Evolutionary conservation across 2,113 vertebrate genomes (phyloP).

Genomic region (Vanacampus margaritifer): DNA sequence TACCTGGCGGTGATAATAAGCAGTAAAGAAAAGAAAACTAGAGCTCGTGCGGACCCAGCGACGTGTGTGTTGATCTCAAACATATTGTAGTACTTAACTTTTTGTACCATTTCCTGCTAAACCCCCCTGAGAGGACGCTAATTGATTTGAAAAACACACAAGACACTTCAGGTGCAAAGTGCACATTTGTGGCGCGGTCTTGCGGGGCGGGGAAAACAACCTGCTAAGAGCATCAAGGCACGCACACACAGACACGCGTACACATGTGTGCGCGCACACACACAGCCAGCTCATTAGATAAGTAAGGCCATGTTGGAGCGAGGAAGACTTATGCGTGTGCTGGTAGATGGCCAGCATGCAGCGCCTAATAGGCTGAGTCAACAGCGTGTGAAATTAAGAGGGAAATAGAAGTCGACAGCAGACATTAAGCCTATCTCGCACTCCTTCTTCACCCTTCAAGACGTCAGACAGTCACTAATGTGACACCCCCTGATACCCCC

Average conservation of each 20-base stretch:
- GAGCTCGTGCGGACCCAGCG: neutral
- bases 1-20: too few species aligned
- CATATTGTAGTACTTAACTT: neutral
- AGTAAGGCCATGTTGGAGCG: slow-evolving; percentile 56
- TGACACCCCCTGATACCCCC: slow-evolving; percentile 34
- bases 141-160: neutral
- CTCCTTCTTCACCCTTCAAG: slow-evolving; percentile 56
- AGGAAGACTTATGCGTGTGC: slow-evolving; percentile 57
- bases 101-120: neutral
- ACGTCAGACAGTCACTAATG: slow-evolving; percentile 64
- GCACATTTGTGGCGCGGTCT: slow-evolving; percentile 28
- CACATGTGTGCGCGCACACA: slow-evolving; percentile 30
- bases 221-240: slow-evolving; percentile 49
- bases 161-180: slow-evolving; percentile 16
- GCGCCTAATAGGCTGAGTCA: slow-evolving; percentile 70
- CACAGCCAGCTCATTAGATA: slow-evolving; percentile 57
- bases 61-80: neutral
- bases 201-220: slow-evolving; percentile 39
- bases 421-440: slow-evolving; percentile 66
- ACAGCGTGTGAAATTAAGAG: slow-evolving; percentile 75
- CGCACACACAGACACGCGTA: slow-evolving; percentile 16
- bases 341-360: slow-evolving; percentile 60
- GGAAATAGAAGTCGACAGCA: slow-evolving; percentile 73
- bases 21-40: neutral
- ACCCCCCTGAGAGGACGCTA: neutral